Base-by-base conservation (phyloP, 2,888 invertebrate genomes). In the Bembecia ichneumoniformis region DNA sequence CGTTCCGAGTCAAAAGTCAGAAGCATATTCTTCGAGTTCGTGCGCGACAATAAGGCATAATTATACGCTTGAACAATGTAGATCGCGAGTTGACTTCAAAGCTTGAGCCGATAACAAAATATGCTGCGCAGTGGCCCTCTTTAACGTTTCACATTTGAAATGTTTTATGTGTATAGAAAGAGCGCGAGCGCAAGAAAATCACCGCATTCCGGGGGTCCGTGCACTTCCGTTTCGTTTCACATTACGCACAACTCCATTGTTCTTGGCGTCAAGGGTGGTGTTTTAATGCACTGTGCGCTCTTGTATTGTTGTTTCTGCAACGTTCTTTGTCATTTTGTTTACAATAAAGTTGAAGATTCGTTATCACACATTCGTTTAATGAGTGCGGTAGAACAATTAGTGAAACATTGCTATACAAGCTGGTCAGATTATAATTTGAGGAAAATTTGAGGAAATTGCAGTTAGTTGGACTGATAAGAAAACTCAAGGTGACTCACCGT, bases 1-100 rank as follows among this genome's bases (percentile, higher is more conserved):
- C 69, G 77, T 63, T 74, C 63, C 68, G 58, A 82, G 79, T 79
- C 78, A 83, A 75, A 82, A 83, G 77, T 84, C 83, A 80, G 80
- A 71, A 54, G 70, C 86, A 84, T 86, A 83, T 84, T 86, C 82
- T 84, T 80, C 82, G 80, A 82, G 81, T 82, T 78, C 69, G 63
- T 67, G 69, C 68, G 69, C 71, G 74, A 84, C 80, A 82, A 86
- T 82, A 71, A 74, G 64, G 64, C 46, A 78, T 86, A 87, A 87
- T 87, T 87, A 86, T 77, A 79, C 70, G 70, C 64, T 70, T 68
- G 82, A 87, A 87, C 87, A 87, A 87, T 78, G 67, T 53, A 63
- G 64, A 61, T 74, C 75, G 74, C 71, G 50, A 78, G 69, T 74
- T 80, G 81, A 83, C 80, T 84, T 83, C 76, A 79, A 81, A 80